A percentile compares a stretch with the other conserved stretches of the same genome.
Conservation (phyloP, 2,888 invertebrate species). For the Hipparchia semele region DNA sequence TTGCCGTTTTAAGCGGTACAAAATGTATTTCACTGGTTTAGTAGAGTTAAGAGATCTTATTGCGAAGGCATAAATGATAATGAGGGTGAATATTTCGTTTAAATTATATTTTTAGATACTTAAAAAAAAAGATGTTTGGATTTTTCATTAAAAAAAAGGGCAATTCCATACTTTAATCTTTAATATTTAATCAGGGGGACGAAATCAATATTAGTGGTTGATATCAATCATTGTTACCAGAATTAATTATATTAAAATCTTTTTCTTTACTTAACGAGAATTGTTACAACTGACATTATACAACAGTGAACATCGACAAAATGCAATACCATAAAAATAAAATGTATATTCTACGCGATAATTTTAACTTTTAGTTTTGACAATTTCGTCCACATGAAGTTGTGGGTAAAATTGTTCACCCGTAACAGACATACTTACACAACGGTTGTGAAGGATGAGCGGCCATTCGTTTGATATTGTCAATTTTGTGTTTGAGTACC, state of each 20-base stretch:
- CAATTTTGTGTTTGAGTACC: constrained; percentile 97
- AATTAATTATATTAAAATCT: background rate
- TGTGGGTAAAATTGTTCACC: background rate
- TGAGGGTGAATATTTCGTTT: no score
- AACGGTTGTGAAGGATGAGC: constrained; percentile 97
- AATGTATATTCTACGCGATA: constrained; percentile 2
- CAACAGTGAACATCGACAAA: constrained; percentile 15
- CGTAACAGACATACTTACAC: constrained; percentile 87
- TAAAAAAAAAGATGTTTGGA: no score
- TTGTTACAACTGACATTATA: background rate
- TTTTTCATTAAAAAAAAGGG: no score
- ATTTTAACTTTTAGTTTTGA: background rate
- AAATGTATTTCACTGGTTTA: no score
- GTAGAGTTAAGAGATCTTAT: no score
- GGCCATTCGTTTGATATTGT: constrained; percentile 97
- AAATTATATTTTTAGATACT: no score
- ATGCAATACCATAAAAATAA: constrained; percentile 5
- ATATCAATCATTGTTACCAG: background rate
- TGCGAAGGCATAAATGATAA: no score
- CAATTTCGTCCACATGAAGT: background rate
- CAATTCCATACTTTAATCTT: no score
- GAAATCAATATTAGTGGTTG: background rate
- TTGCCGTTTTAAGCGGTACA: no score
- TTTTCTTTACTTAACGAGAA: background rate
- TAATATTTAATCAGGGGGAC: no score